These are phyloP conservation scores for Argya squamiceps DNA, from an alignment of 2,797 vertebrate genomes.

Conservation along the genomic window DNA sequence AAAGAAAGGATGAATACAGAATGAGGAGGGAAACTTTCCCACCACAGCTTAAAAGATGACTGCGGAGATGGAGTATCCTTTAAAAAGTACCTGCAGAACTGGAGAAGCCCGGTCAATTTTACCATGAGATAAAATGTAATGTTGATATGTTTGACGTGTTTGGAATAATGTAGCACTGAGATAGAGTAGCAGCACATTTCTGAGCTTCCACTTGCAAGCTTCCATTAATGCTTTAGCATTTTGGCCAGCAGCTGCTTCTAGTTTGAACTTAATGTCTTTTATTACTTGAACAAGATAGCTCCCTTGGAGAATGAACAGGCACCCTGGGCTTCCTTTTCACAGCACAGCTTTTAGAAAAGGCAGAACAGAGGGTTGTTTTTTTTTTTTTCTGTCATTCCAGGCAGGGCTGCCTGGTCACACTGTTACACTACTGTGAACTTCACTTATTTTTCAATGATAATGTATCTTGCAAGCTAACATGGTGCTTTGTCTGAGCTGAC, in stretches of 20 bases:
- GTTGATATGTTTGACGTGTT: not conserved
- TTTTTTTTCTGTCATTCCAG: not conserved
- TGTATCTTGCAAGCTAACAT: rapidly evolving
- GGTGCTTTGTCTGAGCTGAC: not conserved
- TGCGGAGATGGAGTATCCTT: not conserved
- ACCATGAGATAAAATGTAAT: not conserved
- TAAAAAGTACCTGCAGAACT: not conserved
- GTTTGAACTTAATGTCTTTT: not conserved
- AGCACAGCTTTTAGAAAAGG: not conserved
- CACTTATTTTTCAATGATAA: not conserved
- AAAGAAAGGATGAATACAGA: not conserved
- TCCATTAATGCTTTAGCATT: not conserved
- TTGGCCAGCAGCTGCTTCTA: not conserved
- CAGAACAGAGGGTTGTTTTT: not conserved
- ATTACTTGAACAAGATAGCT: not conserved
- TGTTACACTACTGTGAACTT: not conserved
- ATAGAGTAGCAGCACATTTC: not conserved
- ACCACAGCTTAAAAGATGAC: not conserved
- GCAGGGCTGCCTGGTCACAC: not conserved
- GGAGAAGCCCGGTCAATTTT: not conserved
- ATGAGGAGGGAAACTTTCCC: not conserved
- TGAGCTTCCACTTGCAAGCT: not conserved
- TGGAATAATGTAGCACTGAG: not conserved
- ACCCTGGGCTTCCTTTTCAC: not conserved
- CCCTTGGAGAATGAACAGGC: not conserved